These are phyloP conservation scores for Celastrina argiolus DNA, from an alignment of 2,888 invertebrate genomes.

Conservation along the genomic window DNA sequence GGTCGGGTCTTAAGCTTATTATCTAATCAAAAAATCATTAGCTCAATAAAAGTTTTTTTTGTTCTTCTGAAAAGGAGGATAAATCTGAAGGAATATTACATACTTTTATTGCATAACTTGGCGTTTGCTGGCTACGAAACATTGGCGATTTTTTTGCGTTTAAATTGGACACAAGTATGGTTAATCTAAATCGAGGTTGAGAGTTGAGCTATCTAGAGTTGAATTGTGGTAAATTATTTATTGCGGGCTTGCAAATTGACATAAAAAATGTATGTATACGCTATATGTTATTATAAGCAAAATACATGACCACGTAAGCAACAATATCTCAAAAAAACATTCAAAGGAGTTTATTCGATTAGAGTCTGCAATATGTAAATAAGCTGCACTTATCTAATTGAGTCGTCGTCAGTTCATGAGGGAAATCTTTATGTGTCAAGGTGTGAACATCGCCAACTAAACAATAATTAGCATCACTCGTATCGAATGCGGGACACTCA, in stretches of 20 bases:
- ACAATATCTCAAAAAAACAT: not conserved
- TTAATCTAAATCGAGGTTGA: not conserved
- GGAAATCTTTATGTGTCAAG: constrained; percentile 19
- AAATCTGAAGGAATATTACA: not conserved
- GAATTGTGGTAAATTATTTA: too few species aligned
- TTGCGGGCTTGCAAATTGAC: too few species aligned
- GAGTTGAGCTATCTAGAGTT: not conserved
- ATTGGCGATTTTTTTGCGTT: not conserved
- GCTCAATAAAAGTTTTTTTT: not conserved
- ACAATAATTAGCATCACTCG: constrained; percentile 9
- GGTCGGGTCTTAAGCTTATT: not conserved
- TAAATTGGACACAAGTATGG: not conserved
- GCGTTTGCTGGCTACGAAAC: not conserved
- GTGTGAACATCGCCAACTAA: constrained; percentile 3
- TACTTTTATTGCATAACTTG: not conserved
- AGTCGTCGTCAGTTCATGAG: not conserved
- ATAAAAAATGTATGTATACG: too few species aligned
- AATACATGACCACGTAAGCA: too few species aligned
- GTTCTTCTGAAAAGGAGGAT: not conserved
- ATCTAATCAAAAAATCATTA: constrained; percentile 3
- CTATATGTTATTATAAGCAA: too few species aligned
- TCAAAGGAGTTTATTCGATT: not conserved
- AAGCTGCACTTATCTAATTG: not conserved
- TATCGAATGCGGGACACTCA: constrained; percentile 9
- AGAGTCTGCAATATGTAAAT: not conserved